Evolutionary conservation across 1,140 invertebrate species (phyloP).

Genomic region (roundworm (Caenorhabditis elegans)): DNA sequence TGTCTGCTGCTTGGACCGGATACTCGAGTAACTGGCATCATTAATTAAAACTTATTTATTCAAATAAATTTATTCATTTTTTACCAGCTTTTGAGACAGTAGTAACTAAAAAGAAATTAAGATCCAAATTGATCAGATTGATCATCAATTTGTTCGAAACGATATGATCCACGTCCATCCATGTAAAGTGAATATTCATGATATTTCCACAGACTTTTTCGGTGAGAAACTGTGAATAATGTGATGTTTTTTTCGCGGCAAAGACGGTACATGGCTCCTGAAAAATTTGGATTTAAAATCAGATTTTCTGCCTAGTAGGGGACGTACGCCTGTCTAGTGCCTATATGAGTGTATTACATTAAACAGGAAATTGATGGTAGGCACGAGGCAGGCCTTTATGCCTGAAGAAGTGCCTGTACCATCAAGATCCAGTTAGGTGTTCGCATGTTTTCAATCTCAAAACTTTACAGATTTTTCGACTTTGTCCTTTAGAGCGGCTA

Average conservation of each 20-base stretch:
- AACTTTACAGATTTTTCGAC: no score
- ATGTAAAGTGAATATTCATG: conserved; percentile 89
- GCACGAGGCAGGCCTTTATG: no score
- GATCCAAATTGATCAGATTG: conserved; percentile 56
- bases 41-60: background rate
- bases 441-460: no score
- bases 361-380: no score
- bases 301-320: background rate
- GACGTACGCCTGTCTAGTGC: no score
- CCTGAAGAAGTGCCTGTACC: no score
- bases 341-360: no score
- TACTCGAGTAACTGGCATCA: background rate
- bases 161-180: conserved; percentile 85
- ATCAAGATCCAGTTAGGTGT: no score
- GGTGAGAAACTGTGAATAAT: conserved; percentile 92
- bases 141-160: conserved; percentile 81
- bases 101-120: background rate
- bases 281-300: background rate
- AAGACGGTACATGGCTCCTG: conserved; percentile 86
- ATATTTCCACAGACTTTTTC: conserved; percentile 91
- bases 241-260: conserved; percentile 85
- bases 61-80: no score
- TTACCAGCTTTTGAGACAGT: background rate
- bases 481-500: no score
- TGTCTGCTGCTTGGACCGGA: conserved; percentile 14